Percentiles rank a stretch among this genome's conserved stretches.
These are phyloP conservation scores for Tyrannus savana DNA, from an alignment of 2,113 vertebrate species.

Conservation along the genomic window DNA sequence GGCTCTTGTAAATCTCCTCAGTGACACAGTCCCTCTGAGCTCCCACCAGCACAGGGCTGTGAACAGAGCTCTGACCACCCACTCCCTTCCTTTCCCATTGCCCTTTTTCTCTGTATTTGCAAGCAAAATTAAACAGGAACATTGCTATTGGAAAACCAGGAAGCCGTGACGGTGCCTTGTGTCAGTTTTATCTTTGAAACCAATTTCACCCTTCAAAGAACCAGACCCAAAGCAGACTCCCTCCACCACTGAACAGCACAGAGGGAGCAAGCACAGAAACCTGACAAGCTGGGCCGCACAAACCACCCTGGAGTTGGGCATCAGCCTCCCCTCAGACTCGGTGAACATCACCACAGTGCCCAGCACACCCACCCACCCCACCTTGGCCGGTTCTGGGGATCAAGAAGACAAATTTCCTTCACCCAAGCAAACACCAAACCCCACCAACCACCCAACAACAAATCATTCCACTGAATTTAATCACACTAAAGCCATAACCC, in stretches of 20 bases:
- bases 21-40: neutral
- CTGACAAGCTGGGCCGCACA: accelerated
- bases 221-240: neutral
- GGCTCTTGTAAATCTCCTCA: neutral
- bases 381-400: neutral
- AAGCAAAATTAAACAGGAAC: neutral
- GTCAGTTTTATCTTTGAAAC: neutral
- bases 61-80: accelerated
- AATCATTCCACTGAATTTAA: neutral
- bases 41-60: accelerated
- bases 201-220: neutral
- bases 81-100: neutral
- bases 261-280: accelerated
- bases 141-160: neutral
- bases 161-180: accelerated
- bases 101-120: neutral
- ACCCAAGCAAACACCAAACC: neutral
- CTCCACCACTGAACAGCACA: neutral
- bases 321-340: neutral
- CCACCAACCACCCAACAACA: neutral
- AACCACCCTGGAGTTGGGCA: neutral
- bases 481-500: neutral
- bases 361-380: neutral
- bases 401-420: neutral
- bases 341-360: neutral